Evolutionary conservation across 2,888 invertebrate genomes (phyloP).

Genomic region (Sialis fuliginosa): DNA sequence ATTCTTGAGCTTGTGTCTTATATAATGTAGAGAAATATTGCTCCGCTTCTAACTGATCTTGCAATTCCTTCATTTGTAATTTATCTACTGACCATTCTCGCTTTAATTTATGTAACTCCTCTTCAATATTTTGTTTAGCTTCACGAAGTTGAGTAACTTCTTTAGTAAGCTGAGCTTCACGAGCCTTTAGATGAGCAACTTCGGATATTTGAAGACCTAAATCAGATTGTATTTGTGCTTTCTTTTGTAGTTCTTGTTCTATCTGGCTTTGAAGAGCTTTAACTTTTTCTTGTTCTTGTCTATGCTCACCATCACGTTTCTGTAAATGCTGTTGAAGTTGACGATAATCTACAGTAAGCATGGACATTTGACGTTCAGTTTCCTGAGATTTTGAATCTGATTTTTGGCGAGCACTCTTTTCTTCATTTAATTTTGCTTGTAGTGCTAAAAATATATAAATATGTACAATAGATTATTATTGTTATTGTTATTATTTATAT

Average conservation of each 20-base stretch:
- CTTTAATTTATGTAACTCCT: constrained; percentile 57
- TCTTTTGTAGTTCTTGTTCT: constrained; percentile 82
- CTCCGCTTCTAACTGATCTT: constrained; percentile 89
- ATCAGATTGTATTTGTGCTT: constrained; percentile 68
- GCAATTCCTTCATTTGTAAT: constrained; percentile 69
- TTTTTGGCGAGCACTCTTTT: constrained; percentile 70
- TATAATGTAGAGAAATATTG: constrained; percentile 90
- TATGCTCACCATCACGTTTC: constrained; percentile 79
- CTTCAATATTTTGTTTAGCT: constrained; percentile 50
- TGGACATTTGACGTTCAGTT: constrained; percentile 85
- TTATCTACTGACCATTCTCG: constrained; percentile 37
- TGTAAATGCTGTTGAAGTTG: constrained; percentile 82
- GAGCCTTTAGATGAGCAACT: constrained; percentile 47
- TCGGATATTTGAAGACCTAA: constrained; percentile 52
- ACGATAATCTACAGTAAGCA: constrained; percentile 87
- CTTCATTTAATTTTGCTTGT: constrained; percentile 81
- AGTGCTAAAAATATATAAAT: constrained; percentile 39
- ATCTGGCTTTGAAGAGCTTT: constrained; percentile 68
- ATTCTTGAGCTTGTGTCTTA: constrained; percentile 81
- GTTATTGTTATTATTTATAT: constrained; percentile 6
- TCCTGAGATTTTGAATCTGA: constrained; percentile 78
- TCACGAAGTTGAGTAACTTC: constrained; percentile 53
- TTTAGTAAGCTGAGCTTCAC: constrained; percentile 50
- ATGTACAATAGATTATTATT: constrained; percentile 4
- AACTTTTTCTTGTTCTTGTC: constrained; percentile 75